Base-by-base conservation (phyloP, 2,113 vertebrate genomes). In the Anarrhichthys ocellatus region DNA sequence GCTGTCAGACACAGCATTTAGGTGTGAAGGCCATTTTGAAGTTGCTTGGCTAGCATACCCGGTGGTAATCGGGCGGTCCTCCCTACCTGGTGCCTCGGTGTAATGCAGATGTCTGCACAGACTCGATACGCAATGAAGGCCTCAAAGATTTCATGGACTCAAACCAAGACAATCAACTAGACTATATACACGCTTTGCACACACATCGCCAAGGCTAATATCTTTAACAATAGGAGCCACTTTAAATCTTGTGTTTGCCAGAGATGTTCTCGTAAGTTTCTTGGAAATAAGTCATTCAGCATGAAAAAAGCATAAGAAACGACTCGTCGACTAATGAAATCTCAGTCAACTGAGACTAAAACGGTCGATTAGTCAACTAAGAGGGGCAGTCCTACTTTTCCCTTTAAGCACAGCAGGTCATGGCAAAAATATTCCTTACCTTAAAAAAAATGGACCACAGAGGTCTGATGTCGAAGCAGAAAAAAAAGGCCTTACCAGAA, bases 1-100 rank as follows among this genome's bases (percentile, higher is more conserved):
- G 66, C 44, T 54, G 40, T 0, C 44, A 72, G 38, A 46, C 4
- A 56, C 42, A 64, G 54, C 44, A 9, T 75, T 81, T 22, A 70
- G 68, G 22, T 68, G 61, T 34, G 32, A 36, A 69, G 70, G 76
- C 38, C 34, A 42, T 88, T 70, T 38, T 63, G 20, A 59, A 80
- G 27, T 34, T 34, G 32, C 18, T 11, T 34, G 46, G 34, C 15
- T 46, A 13, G 62, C 22, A 24, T 13, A 56, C 56, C 24, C 6
- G 54, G 54, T 9, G 54, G 50, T 20, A 22, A 50, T 52, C 6
- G 50, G 20, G 50, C 20, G 50, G 50, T 20, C 20, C 20, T 52
- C 20, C 50, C 50, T 22, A 52, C 50, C 50, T 52, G 50, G 50
- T 22, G 50, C 48, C 44, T 20, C 48, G 48, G 18, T 20, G 20